phyloP scores from a whole-genome alignment of 1,140 invertebrate species.

The Pseudachorutes palmiensis region DNA sequence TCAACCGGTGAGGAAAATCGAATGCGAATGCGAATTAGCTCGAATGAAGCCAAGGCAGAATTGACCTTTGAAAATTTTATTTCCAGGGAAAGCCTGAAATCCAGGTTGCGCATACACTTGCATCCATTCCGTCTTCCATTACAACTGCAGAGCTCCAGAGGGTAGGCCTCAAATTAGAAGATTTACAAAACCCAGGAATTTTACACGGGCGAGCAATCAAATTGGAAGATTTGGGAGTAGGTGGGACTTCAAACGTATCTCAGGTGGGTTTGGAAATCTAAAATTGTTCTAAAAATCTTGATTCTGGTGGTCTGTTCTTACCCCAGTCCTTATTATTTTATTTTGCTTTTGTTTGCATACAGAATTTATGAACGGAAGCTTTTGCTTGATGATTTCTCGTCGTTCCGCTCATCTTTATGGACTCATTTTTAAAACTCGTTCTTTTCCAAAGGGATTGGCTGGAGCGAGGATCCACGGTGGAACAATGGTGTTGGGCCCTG shows the following conservation, averaged over 20 bases:
- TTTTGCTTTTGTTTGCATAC: neutral
- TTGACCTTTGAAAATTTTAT: neutral
- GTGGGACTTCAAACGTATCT: neutral
- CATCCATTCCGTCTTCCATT: conserved; percentile 31
- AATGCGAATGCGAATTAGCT: neutral
- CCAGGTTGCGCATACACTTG: conserved; percentile 34
- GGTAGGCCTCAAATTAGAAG: conserved; percentile 36
- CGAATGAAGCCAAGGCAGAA: no score
- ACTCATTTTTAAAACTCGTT: neutral
- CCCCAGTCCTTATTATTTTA: neutral
- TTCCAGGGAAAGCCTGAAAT: conserved; percentile 34
- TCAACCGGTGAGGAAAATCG: conserved; percentile 27
- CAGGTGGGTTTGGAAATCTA: neutral
- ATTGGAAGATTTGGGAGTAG: conserved; percentile 30
- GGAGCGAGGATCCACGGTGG: conserved; percentile 18
- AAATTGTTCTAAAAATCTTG: neutral
- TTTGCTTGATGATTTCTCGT: neutral
- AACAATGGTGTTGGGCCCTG: conserved; percentile 33
- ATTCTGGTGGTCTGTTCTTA: neutral
- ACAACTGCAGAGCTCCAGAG: conserved; percentile 30
- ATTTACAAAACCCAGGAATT: conserved; percentile 34
- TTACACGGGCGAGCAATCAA: conserved; percentile 26
- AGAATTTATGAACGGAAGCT: neutral
- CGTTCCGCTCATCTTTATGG: no score
- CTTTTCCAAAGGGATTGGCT: neutral